Evolutionary conservation across 1,140 invertebrate species (phyloP).

Genomic region (Acromyrmex echinatior): DNA sequence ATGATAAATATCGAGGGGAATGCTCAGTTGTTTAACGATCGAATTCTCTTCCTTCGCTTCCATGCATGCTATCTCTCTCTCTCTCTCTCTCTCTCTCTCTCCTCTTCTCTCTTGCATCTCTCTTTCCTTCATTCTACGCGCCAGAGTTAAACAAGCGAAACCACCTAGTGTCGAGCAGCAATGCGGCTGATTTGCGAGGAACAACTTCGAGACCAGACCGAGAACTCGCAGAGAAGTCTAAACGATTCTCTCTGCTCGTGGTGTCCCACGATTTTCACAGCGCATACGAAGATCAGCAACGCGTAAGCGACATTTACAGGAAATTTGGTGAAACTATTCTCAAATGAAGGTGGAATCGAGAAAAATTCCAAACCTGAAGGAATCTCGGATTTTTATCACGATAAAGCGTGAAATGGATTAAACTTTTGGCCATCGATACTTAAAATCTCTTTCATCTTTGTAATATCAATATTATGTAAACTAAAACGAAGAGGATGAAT

Average conservation of each 20-base stretch:
- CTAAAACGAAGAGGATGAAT: not conserved
- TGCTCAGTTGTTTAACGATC: not conserved
- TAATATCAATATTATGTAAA: slow-evolving; percentile 4
- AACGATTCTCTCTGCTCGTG: slow-evolving; percentile 21
- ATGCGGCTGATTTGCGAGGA: slow-evolving; percentile 53
- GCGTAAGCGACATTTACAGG: slow-evolving; percentile 6
- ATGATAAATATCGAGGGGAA: slow-evolving; percentile 35
- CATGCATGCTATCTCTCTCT: not conserved
- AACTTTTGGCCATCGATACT: not conserved
- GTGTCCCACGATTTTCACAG: slow-evolving; percentile 38
- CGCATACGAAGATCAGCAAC: slow-evolving; percentile 12
- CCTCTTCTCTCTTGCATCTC: not conserved
- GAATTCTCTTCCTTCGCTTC: slow-evolving; percentile 22
- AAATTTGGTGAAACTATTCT: slow-evolving; percentile 28
- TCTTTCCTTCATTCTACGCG: not conserved
- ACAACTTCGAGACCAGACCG: slow-evolving; percentile 38
- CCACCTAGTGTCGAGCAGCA: slow-evolving; percentile 48
- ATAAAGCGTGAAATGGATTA: slow-evolving; percentile 17
- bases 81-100: not conserved
- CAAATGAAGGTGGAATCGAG: not conserved
- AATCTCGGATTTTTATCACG: not conserved
- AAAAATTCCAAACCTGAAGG: not conserved
- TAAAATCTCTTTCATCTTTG: not conserved
- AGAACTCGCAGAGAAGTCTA: slow-evolving; percentile 42
- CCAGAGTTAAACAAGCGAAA: slow-evolving; percentile 56